Percentiles rank a stretch among this genome's conserved stretches.
phyloP scores from a whole-genome alignment of 1,140 invertebrate genomes.

The Asobara japonica region DNA sequence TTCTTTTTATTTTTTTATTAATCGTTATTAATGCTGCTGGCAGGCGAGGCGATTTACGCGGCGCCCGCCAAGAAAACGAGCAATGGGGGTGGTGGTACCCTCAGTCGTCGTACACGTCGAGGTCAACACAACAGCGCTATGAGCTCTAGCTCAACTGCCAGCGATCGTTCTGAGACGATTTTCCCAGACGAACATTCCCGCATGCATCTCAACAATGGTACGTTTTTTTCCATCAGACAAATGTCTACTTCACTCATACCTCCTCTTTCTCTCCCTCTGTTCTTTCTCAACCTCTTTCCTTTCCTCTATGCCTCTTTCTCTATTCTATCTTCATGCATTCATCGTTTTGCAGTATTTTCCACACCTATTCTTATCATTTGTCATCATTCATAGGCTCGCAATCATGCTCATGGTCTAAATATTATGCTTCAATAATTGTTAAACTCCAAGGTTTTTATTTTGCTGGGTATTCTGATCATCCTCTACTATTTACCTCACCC shows the following conservation, averaged over 20 bases:
- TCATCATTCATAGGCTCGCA: not conserved
- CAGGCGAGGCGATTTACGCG: constrained; percentile 66
- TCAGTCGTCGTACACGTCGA: constrained; percentile 51
- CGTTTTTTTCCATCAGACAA: constrained; percentile 31
- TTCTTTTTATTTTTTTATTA: not conserved
- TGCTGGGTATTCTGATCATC: constrained; percentile 10
- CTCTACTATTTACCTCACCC: not conserved
- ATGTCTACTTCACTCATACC: constrained; percentile 12
- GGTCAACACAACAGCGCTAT: constrained; percentile 53
- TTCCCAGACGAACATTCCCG: constrained; percentile 54
- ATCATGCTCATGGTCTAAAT: not conserved
- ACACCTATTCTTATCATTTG: not conserved
- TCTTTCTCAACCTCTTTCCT: too few relatives aligned
- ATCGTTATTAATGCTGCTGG: constrained; percentile 20
- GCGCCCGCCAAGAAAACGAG: constrained; percentile 61
- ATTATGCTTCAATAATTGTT: not conserved
- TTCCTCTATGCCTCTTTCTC: too few relatives aligned
- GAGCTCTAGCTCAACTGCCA: constrained; percentile 55
- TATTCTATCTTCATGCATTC: constrained; percentile 3
- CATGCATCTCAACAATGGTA: constrained; percentile 55
- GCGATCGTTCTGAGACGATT: constrained; percentile 54
- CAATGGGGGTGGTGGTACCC: constrained; percentile 43
- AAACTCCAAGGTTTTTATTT: not conserved
- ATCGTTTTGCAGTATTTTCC: not conserved
- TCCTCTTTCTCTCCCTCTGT: not conserved